Percentiles rank a stretch among this genome's conserved stretches.
Conservation (phyloP, 1,140 invertebrate species). For the Meloidogyne chitwoodi region DNA sequence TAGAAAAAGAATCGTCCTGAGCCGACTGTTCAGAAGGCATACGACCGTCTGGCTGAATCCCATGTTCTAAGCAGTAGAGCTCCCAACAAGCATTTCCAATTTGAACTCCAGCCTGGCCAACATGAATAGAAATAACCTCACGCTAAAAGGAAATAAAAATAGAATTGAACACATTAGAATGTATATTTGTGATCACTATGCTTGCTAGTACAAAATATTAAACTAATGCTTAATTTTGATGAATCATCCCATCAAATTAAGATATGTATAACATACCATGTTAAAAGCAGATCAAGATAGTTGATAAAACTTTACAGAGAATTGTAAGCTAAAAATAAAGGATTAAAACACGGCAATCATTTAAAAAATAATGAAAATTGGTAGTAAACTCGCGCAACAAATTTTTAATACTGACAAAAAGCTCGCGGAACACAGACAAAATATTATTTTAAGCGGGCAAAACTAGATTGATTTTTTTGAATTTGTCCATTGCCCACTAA, state of each 20-base stretch:
- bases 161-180: neutral
- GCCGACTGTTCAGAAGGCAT: conserved; percentile 50
- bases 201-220: neutral
- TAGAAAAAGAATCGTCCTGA: conserved; percentile 73
- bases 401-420: neutral
- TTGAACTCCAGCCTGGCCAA: conserved; percentile 66
- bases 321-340: neutral
- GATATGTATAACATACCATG: neutral
- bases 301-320: neutral
- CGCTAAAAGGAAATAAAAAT: conserved; percentile 45
- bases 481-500: neutral
- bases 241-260: neutral
- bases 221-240: no score
- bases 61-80: conserved; percentile 66
- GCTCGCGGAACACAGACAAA: neutral
- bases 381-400: neutral
- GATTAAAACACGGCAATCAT: neutral
- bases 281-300: neutral
- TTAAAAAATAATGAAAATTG: neutral
- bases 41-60: conserved; percentile 62
- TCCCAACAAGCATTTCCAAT: conserved; percentile 69
- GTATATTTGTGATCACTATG: neutral
- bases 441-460: neutral
- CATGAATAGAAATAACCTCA: conserved; percentile 64
- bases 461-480: neutral